Percentiles rank a stretch among this genome's conserved stretches.
Conservation (phyloP, 2,113 vertebrate genomes). For the Phocoena phocoena region DNA sequence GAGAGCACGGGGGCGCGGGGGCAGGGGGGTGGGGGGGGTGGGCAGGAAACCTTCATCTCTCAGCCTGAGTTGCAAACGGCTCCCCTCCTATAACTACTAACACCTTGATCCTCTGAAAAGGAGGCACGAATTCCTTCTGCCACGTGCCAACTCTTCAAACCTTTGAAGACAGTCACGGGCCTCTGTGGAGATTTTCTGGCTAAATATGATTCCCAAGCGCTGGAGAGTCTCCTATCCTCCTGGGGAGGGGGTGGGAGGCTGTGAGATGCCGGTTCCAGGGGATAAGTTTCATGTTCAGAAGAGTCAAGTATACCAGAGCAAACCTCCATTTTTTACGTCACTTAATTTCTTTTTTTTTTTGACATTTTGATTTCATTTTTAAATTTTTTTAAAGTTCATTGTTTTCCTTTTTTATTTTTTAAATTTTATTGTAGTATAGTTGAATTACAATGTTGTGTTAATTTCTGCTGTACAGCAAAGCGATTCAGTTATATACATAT, state of each 20-base stretch:
- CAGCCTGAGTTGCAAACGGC: neutral
- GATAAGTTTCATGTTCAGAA: neutral
- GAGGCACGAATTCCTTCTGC: neutral
- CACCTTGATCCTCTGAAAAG: neutral
- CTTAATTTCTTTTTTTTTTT: neutral
- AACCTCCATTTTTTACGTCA: neutral
- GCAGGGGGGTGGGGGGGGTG: too few relatives aligned
- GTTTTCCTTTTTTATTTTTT: neutral
- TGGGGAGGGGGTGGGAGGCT: neutral
- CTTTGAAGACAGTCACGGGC: neutral
- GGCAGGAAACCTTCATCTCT: neutral
- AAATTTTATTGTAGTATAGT: neutral
- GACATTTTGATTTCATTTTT: neutral
- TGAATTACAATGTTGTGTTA: neutral
- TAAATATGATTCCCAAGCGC: neutral
- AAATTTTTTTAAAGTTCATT: neutral
- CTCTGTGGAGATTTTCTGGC: fast-evolving
- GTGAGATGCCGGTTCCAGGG: too few relatives aligned
- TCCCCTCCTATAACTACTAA: fast-evolving
- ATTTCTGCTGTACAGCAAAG: neutral
- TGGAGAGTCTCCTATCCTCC: neutral
- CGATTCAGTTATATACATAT: neutral
- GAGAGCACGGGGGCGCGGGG: neutral
- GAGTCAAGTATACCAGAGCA: neutral
- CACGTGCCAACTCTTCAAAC: fast-evolving